These are phyloP conservation scores for Phyllostomus discolor DNA, from an alignment of 2,113 vertebrate species.

Conservation along the genomic window DNA sequence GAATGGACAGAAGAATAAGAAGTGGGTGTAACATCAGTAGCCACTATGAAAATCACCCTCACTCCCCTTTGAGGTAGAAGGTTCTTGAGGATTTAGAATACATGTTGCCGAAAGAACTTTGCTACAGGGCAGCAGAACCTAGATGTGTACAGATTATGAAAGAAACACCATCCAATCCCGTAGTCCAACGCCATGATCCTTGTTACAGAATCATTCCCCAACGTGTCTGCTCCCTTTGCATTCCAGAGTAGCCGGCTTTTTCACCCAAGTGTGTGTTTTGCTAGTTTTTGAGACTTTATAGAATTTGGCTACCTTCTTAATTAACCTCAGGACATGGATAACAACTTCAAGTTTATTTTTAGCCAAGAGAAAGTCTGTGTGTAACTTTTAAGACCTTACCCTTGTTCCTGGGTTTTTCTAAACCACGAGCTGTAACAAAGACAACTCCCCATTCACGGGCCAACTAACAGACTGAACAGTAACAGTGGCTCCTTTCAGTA, in stretches of 20 bases:
- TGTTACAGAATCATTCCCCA: not conserved
- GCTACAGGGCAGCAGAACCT: not conserved
- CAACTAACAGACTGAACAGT: not conserved
- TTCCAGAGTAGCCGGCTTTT: not conserved
- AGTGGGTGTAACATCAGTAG: not conserved
- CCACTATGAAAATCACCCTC: not conserved
- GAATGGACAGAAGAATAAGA: not conserved
- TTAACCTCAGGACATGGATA: not conserved
- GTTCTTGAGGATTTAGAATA: not conserved
- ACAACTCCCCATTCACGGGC: not conserved
- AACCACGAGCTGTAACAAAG: constrained; percentile 18
- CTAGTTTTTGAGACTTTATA: not conserved
- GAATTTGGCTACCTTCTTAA: not conserved
- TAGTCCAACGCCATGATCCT: not conserved
- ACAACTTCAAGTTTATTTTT: constrained; percentile 12
- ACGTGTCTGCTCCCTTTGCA: not conserved
- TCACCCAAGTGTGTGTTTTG: not conserved
- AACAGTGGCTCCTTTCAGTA: not conserved
- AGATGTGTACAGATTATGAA: not conserved
- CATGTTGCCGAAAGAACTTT: not conserved
- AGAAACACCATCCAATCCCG: not conserved
- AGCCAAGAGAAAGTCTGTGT: not conserved
- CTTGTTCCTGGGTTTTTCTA: constrained; percentile 8
- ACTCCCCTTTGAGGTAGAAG: not conserved
- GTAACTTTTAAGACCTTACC: not conserved